Base-by-base conservation (phyloP, 2,113 vertebrate species). In the Tautogolabrus adspersus region DNA sequence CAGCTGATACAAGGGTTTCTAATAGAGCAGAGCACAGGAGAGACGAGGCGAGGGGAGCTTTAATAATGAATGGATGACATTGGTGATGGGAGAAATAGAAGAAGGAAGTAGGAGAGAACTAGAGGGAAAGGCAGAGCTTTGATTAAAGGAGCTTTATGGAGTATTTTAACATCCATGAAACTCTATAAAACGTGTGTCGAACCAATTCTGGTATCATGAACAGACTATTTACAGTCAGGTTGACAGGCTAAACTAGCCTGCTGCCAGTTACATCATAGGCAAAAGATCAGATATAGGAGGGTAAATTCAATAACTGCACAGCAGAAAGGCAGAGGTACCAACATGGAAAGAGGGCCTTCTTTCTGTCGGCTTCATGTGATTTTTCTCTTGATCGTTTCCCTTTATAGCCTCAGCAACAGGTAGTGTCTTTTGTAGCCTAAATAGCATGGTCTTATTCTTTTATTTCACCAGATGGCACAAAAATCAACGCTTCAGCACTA, bases 1-100 rank as follows among this genome's bases (percentile, higher is more conserved):
- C 96, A 95, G 96, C 96, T 95, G 95, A 96, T 96, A 97, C 95
- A 95, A 88, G 84, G 94, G 93, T 94, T 87, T 95, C 95, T 95
- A 95, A 97, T 96, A 95, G 95, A 96, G 95, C 94, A 94, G 95
- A 96, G 96, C 95, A 96, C 83, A 82, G 89, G 87, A 84, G 84
- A 85, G 90, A 83, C 51, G 66, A 85, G 81, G 87, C 79, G 94
- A 87, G 95, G 95, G 96, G 94, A 95, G 95, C 95, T 96, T 97
- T 96, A 96, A 96, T 95, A 96, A 96, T 96, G 95, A 96, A 96
- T 89, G 89, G 88, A 87, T 86, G 87, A 91, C 86, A 87, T 63
- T 85, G 84, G 84, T 76, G 83, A 86, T 77, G 82, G 69, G 69
- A 79, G 71, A 81, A 79, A 60, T 72, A 70, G 83, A 85, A 59